phyloP scores from a whole-genome alignment of 1,140 invertebrate genomes.

The Phymorhynchus buccinoides region DNA sequence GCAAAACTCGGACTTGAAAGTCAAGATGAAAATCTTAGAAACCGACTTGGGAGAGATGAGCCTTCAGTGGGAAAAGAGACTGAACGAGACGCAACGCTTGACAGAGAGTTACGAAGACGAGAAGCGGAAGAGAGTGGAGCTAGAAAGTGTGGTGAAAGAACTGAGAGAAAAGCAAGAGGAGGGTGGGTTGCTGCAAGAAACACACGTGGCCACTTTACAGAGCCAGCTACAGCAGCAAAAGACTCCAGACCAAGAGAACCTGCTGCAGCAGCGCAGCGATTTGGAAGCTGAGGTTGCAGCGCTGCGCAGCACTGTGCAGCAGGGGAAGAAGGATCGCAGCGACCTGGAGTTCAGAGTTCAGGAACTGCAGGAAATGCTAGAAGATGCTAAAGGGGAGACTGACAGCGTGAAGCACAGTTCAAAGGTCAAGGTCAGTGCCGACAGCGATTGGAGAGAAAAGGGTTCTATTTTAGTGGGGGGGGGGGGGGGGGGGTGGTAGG shows the following conservation, averaged over 20 bases:
- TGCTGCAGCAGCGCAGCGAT: not conserved
- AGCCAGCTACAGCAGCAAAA: conserved; percentile 27
- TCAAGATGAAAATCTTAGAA: conserved; percentile 52
- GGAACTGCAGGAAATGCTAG: conserved; percentile 57
- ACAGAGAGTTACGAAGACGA: conserved; percentile 59
- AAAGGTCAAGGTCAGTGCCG: conserved; percentile 56
- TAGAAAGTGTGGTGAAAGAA: no score
- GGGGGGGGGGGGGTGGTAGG: not conserved
- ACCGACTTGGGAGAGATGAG: conserved; percentile 46
- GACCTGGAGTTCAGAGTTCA: conserved; percentile 39
- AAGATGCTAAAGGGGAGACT: conserved; percentile 60
- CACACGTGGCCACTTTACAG: conserved; percentile 29
- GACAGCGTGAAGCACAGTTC: conserved; percentile 61
- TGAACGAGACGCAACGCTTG: conserved; percentile 52
- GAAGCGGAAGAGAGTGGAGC: conserved; percentile 45
- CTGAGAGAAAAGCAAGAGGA: no score
- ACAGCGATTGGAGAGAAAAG: not conserved
- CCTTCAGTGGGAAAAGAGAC: conserved; percentile 43
- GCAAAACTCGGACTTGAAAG: conserved; percentile 48
- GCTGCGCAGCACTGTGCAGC: conserved; percentile 27
- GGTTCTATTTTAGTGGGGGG: no score
- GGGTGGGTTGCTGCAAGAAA: no score
- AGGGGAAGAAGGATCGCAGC: conserved; percentile 12
- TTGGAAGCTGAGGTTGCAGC: conserved; percentile 27
- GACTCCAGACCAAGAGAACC: no score